Base-by-base conservation (phyloP, 2,797 vertebrate genomes). In the Parauchenoglanis ngamensis region DNA sequence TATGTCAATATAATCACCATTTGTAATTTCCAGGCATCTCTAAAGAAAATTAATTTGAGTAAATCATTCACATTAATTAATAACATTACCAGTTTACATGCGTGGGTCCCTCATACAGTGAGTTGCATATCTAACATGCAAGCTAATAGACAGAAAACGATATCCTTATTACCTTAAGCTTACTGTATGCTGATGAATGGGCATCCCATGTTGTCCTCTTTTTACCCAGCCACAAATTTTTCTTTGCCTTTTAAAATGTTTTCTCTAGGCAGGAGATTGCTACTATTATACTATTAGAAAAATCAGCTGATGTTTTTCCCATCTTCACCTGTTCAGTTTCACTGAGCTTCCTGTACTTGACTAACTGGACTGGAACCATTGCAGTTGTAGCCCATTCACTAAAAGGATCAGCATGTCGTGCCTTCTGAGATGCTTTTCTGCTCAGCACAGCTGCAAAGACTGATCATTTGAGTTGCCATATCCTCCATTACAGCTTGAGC, bases 1-100 rank as follows among this genome's bases (percentile, higher is more conserved):
- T 4, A 67, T 31, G 40, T 8, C 63, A 25, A 7, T 70, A 70
- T 12, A 72, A 17, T 44, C 11, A 40, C 25, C 25, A 10, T 57
- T 46, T 82, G 59, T 87, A 76, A 76, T 86, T 88, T 88, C 25
- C 63, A 67, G 59, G 56, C 85, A 63, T 78, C 65, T 79, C 28
- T 65, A 72, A 40, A 35, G 35, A 10, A 28, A 70, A 82, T 65
- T 65, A 28, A 65, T 13, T 65, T 7, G 4, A 15, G 17, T 21
- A 70, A 70, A 10, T 21, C 35, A 40, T 70, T 40, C 5, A 28
- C 12, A 7, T 73, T 46, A 73, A 73, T 46, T 73, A 2, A 46
- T 73, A 44, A 72, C 19, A 4, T 46, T 73, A 11, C 35, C 68
- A 40, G 31, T 15, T 6, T 44, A 72, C 65, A 17, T 65, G 25